Base-by-base conservation (phyloP, 2,888 invertebrate genomes). In the Ditula angustiorana region DNA sequence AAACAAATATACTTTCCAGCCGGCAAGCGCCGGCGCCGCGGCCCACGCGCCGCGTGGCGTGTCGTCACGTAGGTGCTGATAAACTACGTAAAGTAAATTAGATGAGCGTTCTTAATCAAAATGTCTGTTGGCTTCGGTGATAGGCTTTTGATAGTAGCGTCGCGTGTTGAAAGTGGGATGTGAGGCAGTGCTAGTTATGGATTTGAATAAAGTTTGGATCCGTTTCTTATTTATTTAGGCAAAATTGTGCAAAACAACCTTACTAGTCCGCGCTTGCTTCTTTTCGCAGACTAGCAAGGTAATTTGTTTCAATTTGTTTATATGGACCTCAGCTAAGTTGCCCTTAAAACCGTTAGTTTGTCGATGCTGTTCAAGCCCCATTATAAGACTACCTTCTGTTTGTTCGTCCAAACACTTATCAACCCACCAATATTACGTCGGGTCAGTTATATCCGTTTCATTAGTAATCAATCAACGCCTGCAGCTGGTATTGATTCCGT, bases 401-500 rank as follows among this genome's bases (percentile, higher is more conserved):
- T n/a, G 13, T 35, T 16, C 4, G 16, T 5, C 37, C 37, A 16
- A 7, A 16, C 13, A 41, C 19, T 41, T 10, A 2, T 19, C 5
- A 41, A 19, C 19, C 41, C 7, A 41, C 41, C 41, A 19, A 41
- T 19, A 10, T 5, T 19, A 10, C 16, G 49, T 10, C n/a, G 10
- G 50, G 30, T 30, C 50, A 50, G 30, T 26, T 47, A 49, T 13
- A 19, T 21, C 21, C 37, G 63, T 63, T 58, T 44, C 63, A 63
- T 58, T 52, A 58, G 63, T 33, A 69, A 68, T 61, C 57, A 67
- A 62, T 66, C 59, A 66, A 58, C 28, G 58, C 61, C 24, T 57
- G 58, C 61, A 52, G 52, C 41, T 70, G 69, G 70, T 61, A 66
- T 71, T 60, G 70, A 76, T 71, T 70, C 67, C 66, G 62, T 64